A percentile compares a stretch with the other conserved stretches of the same genome.
phyloP scores from a whole-genome alignment of 1,140 invertebrate genomes.

The Pseudachorutes palmiensis region DNA sequence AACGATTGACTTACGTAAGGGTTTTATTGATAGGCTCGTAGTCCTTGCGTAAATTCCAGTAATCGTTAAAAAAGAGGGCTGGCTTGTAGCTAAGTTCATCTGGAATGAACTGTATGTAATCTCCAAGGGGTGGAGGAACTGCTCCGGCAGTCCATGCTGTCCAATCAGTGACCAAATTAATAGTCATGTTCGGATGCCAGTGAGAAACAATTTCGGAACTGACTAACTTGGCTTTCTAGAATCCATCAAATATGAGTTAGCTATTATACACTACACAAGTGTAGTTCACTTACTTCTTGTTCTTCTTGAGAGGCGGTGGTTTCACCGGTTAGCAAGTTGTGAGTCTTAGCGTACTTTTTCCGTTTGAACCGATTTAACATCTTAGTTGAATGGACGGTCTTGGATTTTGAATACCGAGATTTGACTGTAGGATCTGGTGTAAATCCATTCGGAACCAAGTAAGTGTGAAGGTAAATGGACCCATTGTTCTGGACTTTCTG shows the following conservation, averaged over 20 bases:
- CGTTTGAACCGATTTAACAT: constrained; percentile 90
- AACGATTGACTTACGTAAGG: constrained; percentile 48
- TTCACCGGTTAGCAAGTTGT: constrained; percentile 90
- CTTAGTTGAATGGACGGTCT: constrained; percentile 66
- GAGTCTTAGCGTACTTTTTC: constrained; percentile 73
- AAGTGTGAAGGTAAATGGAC: constrained; percentile 86
- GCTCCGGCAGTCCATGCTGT: constrained; percentile 72
- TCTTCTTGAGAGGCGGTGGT: constrained; percentile 67
- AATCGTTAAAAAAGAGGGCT: constrained; percentile 92
- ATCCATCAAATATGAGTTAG: constrained; percentile 6
- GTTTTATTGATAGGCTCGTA: constrained; percentile 90
- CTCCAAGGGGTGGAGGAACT: constrained; percentile 83
- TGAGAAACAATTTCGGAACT: constrained; percentile 87
- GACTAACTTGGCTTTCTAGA: constrained; percentile 67
- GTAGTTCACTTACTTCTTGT: constrained; percentile 25
- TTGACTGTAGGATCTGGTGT: constrained; percentile 66
- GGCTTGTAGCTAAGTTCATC: constrained; percentile 80
- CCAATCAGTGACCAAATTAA: constrained; percentile 90
- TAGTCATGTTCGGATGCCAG: constrained; percentile 98
- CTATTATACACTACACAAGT: constrained; percentile 36
- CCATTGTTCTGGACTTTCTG: constrained; percentile 81
- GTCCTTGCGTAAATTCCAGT: constrained; percentile 96
- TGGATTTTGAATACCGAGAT: constrained; percentile 56
- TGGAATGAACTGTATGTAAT: constrained; percentile 83
- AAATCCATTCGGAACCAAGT: constrained; percentile 69